These are phyloP conservation scores for Taenioides sp. DNA, from an alignment of 2,797 vertebrate genomes.

Conservation along the genomic window DNA sequence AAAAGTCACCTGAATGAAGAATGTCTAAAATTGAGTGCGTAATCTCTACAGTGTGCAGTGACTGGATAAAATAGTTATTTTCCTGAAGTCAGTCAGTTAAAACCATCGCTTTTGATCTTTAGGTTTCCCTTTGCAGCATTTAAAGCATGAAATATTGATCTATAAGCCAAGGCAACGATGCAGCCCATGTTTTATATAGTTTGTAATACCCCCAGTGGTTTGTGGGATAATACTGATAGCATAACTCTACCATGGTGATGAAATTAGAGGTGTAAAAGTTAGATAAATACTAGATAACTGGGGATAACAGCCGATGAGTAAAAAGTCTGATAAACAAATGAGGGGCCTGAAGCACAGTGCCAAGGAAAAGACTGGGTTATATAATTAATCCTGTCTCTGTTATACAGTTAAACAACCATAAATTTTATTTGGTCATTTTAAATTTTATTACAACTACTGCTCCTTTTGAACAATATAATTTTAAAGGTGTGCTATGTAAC, in stretches of 20 bases:
- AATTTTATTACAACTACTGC: not conserved
- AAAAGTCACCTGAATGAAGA: conserved; percentile 32
- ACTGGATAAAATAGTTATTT: conserved; percentile 41
- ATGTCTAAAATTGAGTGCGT: conserved; percentile 29
- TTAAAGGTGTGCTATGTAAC: too few relatives aligned
- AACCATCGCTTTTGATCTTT: conserved; percentile 27
- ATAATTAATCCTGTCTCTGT: not conserved
- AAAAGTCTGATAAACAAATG: not conserved
- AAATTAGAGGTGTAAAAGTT: not conserved
- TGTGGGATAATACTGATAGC: not conserved
- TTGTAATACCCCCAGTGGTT: not conserved
- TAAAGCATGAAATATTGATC: conserved; percentile 12
- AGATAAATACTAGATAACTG: not conserved
- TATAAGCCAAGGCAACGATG: conserved; percentile 1
- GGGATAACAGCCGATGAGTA: not conserved
- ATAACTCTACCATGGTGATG: not conserved
- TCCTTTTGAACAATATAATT: too few relatives aligned
- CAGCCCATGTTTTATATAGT: not conserved
- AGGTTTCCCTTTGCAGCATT: not conserved
- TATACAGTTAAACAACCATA: not conserved
- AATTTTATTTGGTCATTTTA: not conserved
- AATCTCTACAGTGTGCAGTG: conserved; percentile 25
- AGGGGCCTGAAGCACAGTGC: not conserved
- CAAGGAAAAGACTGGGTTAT: not conserved
- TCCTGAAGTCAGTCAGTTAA: conserved; percentile 20